Conservation (phyloP, 2,113 vertebrate genomes). For the Rhinogobius similis region DNA sequence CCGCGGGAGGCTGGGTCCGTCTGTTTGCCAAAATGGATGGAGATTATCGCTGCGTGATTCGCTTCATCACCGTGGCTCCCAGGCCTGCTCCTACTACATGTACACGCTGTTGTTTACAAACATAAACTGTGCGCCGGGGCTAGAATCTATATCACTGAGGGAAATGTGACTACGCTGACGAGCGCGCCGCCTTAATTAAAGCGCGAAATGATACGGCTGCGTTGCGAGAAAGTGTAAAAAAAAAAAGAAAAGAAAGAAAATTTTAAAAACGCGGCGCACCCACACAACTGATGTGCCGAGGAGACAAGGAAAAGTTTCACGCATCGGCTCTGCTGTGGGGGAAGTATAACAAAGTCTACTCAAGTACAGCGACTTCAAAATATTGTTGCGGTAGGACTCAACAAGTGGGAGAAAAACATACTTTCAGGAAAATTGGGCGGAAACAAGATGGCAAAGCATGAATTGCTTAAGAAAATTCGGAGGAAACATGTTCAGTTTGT, state of each 20-base stretch:
- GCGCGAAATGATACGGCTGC: slow-evolving; percentile 14
- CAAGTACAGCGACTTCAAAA: neutral
- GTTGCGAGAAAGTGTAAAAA: neutral
- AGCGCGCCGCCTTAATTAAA: slow-evolving; percentile 13
- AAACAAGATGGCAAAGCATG: no score
- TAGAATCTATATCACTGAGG: slow-evolving; percentile 11
- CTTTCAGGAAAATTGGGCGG: neutral
- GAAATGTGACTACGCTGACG: neutral
- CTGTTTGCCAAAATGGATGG: slow-evolving; percentile 48
- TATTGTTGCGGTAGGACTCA: neutral
- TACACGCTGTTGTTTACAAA: slow-evolving; percentile 35
- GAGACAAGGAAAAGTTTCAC: slow-evolving; percentile 1
- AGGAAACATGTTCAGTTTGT: no score
- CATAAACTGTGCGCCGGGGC: slow-evolving; percentile 4
- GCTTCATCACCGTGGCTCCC: slow-evolving; percentile 43
- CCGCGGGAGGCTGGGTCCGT: slow-evolving; percentile 59
- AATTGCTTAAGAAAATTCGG: no score
- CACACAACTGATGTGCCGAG: neutral
- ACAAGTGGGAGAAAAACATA: neutral
- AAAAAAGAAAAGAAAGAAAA: no score
- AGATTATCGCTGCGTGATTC: slow-evolving; percentile 43
- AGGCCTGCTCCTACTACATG: slow-evolving; percentile 30
- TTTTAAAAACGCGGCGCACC: neutral
- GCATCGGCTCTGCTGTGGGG: no score
- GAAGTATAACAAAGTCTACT: neutral